Percentiles rank a stretch among this genome's conserved stretches.
phyloP scores from a whole-genome alignment of 1,140 invertebrate species.

The Bradynema listronoti region DNA sequence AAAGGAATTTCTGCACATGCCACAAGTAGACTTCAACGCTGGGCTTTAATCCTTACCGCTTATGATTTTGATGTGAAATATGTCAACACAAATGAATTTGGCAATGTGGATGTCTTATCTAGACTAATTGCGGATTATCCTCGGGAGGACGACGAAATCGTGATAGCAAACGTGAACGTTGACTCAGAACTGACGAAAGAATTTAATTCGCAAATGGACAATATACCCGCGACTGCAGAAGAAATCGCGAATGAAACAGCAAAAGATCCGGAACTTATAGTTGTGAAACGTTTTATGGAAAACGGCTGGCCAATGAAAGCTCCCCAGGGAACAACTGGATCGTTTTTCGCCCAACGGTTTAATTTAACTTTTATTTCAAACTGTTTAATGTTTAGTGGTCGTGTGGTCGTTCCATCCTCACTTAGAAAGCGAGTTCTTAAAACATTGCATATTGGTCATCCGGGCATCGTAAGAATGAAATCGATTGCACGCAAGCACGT shows the following conservation, averaged over 20 bases:
- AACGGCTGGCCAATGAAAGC: neutral
- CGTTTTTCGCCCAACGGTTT: neutral
- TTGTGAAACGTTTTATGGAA: neutral
- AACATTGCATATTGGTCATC: constrained; percentile 61
- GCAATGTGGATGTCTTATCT: constrained; percentile 10
- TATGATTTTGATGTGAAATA: constrained; percentile 19
- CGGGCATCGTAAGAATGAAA: constrained; percentile 63
- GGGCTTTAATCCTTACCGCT: constrained; percentile 15
- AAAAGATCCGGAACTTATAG: neutral
- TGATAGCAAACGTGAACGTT: constrained; percentile 7
- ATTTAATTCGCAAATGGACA: neutral
- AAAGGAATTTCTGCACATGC: constrained; percentile 16
- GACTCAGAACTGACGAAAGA: constrained; percentile 9
- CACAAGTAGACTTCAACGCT: constrained; percentile 16
- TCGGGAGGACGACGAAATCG: constrained; percentile 10
- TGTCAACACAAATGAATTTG: constrained; percentile 12
- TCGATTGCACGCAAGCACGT: constrained; percentile 57
- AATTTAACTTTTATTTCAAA: neutral
- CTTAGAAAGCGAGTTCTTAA: constrained; percentile 56
- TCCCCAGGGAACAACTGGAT: neutral
- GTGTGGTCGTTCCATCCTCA: constrained; percentile 59
- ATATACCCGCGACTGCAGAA: neutral
- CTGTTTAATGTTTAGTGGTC: constrained; percentile 45
- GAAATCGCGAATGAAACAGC: neutral
- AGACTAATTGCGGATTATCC: constrained; percentile 14